phyloP scores from a whole-genome alignment of 92 coral and sea anemone species.

The Ricordea florida region DNA sequence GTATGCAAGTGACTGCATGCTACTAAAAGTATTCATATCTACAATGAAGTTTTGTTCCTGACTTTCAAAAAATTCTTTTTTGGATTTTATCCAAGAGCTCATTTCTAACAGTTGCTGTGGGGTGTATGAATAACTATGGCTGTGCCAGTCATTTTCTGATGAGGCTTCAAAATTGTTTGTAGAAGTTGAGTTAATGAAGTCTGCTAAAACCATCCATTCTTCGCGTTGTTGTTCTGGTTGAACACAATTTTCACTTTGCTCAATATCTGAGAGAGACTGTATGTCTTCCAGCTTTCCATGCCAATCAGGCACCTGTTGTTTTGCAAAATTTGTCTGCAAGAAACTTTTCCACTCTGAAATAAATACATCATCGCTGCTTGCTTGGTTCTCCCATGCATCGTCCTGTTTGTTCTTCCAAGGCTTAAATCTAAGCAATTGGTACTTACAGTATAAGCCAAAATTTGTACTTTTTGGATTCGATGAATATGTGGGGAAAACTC shows the following conservation, averaged over 20 bases:
- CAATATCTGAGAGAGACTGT: too few species aligned
- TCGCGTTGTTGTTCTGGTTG: constrained; percentile 26
- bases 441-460: too few species aligned
- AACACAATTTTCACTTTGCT: constrained; percentile 3
- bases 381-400: too few species aligned
- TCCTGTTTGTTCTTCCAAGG: constrained; percentile 20
- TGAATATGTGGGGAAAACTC: too few species aligned
- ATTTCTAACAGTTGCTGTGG: constrained; percentile 32
- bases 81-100: constrained; percentile 37
- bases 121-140: constrained; percentile 30
- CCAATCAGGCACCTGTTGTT: too few species aligned
- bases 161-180: not conserved
- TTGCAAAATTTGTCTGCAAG: too few species aligned
- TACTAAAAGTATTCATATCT: constrained; percentile 41
- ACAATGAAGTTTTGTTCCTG: constrained; percentile 7
- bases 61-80: constrained; percentile 6
- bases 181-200: constrained; percentile 26
- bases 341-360: too few species aligned
- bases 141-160: constrained; percentile 54
- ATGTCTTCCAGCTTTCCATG: too few species aligned
- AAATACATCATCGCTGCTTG: too few species aligned
- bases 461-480: too few species aligned
- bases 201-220: constrained; percentile 77
- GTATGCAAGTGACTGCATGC: constrained; percentile 59
- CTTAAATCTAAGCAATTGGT: too few species aligned